Base-by-base conservation (phyloP, 2,113 vertebrate species). In the Leuciscus idus region DNA sequence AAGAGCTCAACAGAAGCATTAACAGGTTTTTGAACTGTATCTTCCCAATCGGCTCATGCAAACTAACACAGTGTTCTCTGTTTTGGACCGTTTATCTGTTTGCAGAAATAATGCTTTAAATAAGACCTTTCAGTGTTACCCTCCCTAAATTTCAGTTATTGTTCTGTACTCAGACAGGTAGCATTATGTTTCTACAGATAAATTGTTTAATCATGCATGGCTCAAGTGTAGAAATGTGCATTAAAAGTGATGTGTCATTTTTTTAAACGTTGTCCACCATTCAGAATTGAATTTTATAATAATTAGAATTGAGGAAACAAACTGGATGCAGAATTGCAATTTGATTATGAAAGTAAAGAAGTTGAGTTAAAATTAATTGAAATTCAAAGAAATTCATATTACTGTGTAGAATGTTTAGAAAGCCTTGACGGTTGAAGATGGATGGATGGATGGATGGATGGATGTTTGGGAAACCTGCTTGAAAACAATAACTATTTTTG, bases 11-110 rank as follows among this genome's bases (percentile, higher is more conserved):
- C 91, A 26, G 61, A 90, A 72, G 90, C 88, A 4, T 88, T 93
- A 85, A 96, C 95, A 95, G 96, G 95, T 95, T 74, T 59, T 57
- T 59, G 19, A 36, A 78, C 59, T 6, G 50, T 7, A 43, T 36
- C 28, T 57, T 57, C 28, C 28, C 30, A 33, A 13, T 57, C 19
- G 2, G 30, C 76, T 78, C 30, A 78, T 57, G 76, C 76, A 57
- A 30, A 52, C 48, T 76, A 78, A 78, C 30, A 57, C 50, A 30
- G 19, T 12, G 26, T 55, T 78, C n/a, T 33, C 12, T 66, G 89
- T 90, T 61, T 91, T 73, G 17, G n/a, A 46, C 19, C 19, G 36
- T 73, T 73, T n/a, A 73, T n/a, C 70, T 74, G 11, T 46, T 46
- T 46, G 4, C 19, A 74, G 21, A 74, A 74, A 74, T 46, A 74